These are phyloP conservation scores for Synanceia verrucosa DNA, from an alignment of 2,797 vertebrate genomes.

Conservation along the genomic window DNA sequence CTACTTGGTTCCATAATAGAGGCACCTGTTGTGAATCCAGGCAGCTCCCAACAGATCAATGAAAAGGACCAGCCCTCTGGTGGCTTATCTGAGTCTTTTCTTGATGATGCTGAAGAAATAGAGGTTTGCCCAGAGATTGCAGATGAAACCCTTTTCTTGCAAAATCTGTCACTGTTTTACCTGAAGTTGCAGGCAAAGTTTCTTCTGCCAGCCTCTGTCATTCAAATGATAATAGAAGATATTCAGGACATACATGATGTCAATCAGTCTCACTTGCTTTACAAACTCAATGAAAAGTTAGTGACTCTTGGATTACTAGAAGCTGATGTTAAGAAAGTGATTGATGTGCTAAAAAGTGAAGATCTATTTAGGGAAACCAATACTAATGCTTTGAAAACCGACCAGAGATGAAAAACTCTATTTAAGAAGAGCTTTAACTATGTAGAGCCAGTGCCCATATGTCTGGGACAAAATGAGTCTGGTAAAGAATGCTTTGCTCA, in stretches of 20 bases:
- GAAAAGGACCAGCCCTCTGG: no score
- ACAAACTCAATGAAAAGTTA: not conserved
- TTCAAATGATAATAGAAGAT: not conserved
- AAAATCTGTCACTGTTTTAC: no score
- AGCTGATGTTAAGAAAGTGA: not conserved
- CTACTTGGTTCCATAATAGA: no score
- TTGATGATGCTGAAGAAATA: no score
- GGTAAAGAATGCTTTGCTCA: not conserved
- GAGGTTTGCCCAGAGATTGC: no score
- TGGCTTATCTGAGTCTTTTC: no score
- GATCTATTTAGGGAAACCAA: not conserved
- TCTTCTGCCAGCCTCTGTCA: no score
- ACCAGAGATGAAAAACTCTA: not conserved
- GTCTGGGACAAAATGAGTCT: not conserved
- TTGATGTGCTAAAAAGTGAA: not conserved
- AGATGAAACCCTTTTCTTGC: no score
- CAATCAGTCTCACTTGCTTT: not conserved
- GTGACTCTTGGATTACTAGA: not conserved
- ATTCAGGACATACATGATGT: not conserved
- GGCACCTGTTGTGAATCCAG: no score
- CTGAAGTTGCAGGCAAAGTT: no score
- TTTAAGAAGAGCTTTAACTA: not conserved
- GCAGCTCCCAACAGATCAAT: no score
- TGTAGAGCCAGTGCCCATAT: not conserved
- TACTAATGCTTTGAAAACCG: not conserved